phyloP scores from a whole-genome alignment of 2,113 vertebrate genomes.

The Microtus richardsoni region DNA sequence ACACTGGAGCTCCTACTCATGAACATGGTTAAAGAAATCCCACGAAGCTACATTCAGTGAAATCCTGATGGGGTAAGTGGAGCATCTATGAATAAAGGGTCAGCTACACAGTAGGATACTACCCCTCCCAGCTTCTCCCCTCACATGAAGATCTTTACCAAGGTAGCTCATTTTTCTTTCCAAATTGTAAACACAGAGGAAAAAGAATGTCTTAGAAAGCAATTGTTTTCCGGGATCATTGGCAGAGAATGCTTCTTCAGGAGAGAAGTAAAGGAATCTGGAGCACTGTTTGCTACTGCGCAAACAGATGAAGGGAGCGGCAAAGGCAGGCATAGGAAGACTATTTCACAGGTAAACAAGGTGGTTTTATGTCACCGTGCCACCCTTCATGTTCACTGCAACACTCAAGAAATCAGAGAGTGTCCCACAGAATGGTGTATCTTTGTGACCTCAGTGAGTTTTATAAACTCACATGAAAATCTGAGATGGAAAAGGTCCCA shows the following conservation, averaged over 20 bases:
- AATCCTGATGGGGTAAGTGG: not conserved
- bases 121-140: not conserved
- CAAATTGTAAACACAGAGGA: not conserved
- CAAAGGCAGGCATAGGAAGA: not conserved
- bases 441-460: not conserved
- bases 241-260: not conserved
- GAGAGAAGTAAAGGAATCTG: not conserved
- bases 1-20: not conserved
- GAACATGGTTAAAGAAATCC: not conserved
- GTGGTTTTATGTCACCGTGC: not conserved
- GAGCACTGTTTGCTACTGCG: too few species aligned
- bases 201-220: not conserved
- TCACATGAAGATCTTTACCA: not conserved
- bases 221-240: not conserved
- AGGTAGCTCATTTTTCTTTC: not conserved
- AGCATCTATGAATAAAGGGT: not conserved
- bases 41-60: not conserved
- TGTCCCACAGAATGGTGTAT: fast-evolving
- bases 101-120: not conserved
- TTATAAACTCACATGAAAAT: not conserved
- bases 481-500: not conserved
- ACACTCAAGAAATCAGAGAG: not conserved
- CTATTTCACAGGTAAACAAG: too few species aligned
- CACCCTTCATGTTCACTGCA: fast-evolving
- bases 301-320: too few species aligned